A percentile compares a stretch with the other conserved stretches of the same genome.
Evolutionary conservation across 1,140 invertebrate genomes (phyloP).

Genomic region (Lethocerus indicus): DNA sequence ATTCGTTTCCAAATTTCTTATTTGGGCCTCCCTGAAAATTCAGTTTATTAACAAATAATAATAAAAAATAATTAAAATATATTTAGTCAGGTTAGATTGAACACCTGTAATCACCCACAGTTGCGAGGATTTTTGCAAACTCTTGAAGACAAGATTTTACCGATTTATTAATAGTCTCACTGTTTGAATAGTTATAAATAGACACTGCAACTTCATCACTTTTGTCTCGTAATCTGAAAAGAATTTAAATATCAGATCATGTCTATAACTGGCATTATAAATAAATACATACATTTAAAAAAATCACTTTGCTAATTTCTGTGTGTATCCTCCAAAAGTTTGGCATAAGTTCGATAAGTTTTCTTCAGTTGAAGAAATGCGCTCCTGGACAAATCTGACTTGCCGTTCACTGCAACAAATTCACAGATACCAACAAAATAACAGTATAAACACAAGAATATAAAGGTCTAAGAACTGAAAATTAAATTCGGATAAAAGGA

Average conservation of each 20-base stretch:
- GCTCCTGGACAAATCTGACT: conserved; percentile 51
- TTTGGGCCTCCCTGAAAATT: conserved; percentile 35
- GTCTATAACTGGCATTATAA: not conserved
- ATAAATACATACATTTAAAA: not conserved
- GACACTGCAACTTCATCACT: conserved; percentile 47
- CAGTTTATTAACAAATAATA: not conserved
- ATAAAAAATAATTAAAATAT: not conserved
- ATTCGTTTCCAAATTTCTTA: conserved; percentile 49
- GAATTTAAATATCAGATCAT: not conserved
- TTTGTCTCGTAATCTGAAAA: conserved; percentile 41
- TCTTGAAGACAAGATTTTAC: conserved; percentile 24
- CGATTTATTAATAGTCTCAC: conserved; percentile 50
- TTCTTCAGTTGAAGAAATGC: conserved; percentile 45
- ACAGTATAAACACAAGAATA: no score
- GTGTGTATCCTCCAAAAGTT: conserved; percentile 41
- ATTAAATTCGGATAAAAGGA: no score
- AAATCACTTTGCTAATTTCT: conserved; percentile 45
- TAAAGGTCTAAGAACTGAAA: no score
- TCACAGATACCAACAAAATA: no score
- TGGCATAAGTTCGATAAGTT: conserved; percentile 48
- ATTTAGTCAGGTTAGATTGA: not conserved
- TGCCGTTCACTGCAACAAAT: conserved; percentile 33
- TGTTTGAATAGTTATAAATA: conserved; percentile 42
- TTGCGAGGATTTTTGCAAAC: conserved; percentile 5
- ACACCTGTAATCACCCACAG: not conserved